Percentiles rank a stretch among this genome's conserved stretches.
Conservation (phyloP, 2,113 vertebrate genomes). For the Ceyx cyanopectus region DNA sequence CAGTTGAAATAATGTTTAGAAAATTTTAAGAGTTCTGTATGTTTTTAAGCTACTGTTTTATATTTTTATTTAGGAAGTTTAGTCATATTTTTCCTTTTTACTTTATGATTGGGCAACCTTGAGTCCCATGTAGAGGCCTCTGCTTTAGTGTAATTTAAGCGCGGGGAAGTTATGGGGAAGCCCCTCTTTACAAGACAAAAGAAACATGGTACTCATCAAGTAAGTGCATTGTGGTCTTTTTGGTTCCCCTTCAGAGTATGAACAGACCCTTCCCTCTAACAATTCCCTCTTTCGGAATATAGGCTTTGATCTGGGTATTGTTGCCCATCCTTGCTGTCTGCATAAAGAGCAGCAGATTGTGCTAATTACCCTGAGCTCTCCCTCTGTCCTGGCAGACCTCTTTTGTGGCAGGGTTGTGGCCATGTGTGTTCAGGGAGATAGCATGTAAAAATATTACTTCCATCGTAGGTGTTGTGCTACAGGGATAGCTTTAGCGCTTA, state of each 20-base stretch:
- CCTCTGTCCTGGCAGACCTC: background rate
- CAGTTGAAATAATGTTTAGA: slow-evolving; percentile 35
- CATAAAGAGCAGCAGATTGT: background rate
- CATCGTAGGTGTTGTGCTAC: background rate
- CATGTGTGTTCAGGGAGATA: background rate
- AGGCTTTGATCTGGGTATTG: background rate
- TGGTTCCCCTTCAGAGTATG: background rate
- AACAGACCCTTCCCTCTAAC: background rate
- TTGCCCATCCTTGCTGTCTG: background rate
- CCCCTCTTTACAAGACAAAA: background rate
- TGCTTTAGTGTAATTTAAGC: slow-evolving; percentile 17
- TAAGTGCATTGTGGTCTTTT: background rate
- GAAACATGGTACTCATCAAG: background rate
- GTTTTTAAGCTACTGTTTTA: slow-evolving; percentile 9
- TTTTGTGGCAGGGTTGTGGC: background rate
- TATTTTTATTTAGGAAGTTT: background rate
- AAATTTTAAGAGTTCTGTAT: background rate
- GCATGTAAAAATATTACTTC: background rate
- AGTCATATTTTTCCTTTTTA: background rate
- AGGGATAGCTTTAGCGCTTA: background rate
- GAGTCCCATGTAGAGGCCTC: slow-evolving; percentile 3
- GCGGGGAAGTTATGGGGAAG: background rate
- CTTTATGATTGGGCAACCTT: background rate
- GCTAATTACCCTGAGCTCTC: background rate
- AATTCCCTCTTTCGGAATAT: background rate